phyloP scores from a whole-genome alignment of 2,797 vertebrate genomes.

The Propithecus deckenii region DNA sequence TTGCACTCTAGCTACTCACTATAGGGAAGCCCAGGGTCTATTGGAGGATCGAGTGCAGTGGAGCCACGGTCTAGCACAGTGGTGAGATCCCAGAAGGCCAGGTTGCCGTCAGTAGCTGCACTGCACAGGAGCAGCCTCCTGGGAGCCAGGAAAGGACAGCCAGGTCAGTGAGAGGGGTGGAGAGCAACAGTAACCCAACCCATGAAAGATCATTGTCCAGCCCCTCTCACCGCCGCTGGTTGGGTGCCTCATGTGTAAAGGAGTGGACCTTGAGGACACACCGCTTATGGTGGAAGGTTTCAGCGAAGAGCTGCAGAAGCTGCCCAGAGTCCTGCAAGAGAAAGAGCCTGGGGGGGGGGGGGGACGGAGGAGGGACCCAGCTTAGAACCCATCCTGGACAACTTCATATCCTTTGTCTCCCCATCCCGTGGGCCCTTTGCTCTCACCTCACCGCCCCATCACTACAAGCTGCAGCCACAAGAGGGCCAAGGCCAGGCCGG shows the following conservation, averaged over 20 bases:
- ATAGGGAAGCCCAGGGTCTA: slow-evolving; percentile 70
- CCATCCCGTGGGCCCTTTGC: fast-evolving
- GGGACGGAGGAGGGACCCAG: too few relatives aligned
- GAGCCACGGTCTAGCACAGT: neutral
- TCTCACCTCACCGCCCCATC: slow-evolving; percentile 94
- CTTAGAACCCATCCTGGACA: neutral
- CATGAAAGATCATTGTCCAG: fast-evolving
- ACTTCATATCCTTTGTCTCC: neutral
- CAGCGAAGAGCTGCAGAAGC: slow-evolving; percentile 89
- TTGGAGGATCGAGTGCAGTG: neutral
- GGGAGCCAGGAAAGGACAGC: neutral
- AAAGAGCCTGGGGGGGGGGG: slow-evolving; percentile 87
- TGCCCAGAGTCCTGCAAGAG: slow-evolving; percentile 85
- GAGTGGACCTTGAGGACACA: slow-evolving; percentile 94
- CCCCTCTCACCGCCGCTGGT: slow-evolving; percentile 83
- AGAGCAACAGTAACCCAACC: neutral
- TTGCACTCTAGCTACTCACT: slow-evolving; percentile 71
- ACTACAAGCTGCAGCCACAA: slow-evolving; percentile 93
- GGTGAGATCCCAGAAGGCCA: slow-evolving; percentile 93
- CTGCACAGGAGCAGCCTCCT: slow-evolving; percentile 92
- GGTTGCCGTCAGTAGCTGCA: slow-evolving; percentile 92
- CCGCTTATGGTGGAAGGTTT: slow-evolving; percentile 93
- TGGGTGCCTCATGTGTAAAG: slow-evolving; percentile 80
- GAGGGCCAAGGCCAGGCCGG: slow-evolving; percentile 58
- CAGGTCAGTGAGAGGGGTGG: neutral